Percentiles rank a stretch among this genome's conserved stretches.
phyloP scores from a whole-genome alignment of 2,888 invertebrate genomes.

The Hymenopus coronatus region DNA sequence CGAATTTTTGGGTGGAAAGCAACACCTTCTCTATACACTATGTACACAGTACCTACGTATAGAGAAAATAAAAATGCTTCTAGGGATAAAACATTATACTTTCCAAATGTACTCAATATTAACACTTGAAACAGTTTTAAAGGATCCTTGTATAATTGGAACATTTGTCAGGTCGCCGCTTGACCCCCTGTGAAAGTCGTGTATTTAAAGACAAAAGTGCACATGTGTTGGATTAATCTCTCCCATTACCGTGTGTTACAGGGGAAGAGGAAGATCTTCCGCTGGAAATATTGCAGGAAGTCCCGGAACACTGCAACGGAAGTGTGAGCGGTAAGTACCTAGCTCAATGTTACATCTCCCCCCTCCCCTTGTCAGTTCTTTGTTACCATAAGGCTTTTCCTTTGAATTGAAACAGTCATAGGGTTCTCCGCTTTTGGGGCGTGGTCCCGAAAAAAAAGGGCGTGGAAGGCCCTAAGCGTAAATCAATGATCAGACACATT shows the following conservation, averaged over 20 bases:
- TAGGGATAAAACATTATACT: no score
- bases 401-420: neutral
- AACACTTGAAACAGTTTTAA: no score
- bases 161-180: neutral
- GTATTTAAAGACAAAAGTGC: neutral
- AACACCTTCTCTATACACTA: no score
- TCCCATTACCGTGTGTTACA: neutral
- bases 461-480: neutral
- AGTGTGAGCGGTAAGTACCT: neutral
- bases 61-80: no score
- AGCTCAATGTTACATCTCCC: neutral
- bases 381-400: neutral
- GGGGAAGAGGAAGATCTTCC: neutral
- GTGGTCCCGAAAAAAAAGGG: neutral
- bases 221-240: neutral
- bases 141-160: no score
- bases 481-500: neutral
- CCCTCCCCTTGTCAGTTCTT: neutral
- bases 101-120: no score
- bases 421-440: neutral
- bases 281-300: neutral
- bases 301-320: slow-evolving; percentile 12
- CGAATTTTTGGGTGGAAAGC: no score
- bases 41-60: no score
- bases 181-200: neutral